phyloP scores from a whole-genome alignment of 2,888 invertebrate species.

The Alloplasta piceator region DNA sequence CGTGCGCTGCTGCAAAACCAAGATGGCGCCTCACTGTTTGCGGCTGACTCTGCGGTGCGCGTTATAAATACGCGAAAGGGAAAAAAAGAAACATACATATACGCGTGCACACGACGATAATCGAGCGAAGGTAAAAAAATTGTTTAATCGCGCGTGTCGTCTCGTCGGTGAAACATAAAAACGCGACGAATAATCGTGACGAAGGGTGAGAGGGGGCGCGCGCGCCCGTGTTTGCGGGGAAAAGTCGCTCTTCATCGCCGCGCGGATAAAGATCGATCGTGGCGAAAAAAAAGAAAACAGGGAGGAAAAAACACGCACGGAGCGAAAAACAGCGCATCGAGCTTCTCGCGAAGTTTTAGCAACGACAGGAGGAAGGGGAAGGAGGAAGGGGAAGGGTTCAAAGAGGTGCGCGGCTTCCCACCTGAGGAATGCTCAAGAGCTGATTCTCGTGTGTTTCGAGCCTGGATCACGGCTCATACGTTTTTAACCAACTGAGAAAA shows the following conservation, averaged over 20 bases:
- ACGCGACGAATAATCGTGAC: constrained; percentile 68
- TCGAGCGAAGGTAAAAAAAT: background rate
- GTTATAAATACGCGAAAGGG: constrained; percentile 77
- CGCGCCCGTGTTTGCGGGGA: background rate
- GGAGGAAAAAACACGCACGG: constrained; percentile 9
- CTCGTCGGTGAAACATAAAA: constrained; percentile 64
- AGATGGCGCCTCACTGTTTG: constrained; percentile 81
- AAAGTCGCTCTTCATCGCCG: constrained; percentile 58
- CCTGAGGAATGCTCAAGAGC: constrained; percentile 79
- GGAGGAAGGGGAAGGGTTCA: background rate
- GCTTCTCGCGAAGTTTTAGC: constrained; percentile 76
- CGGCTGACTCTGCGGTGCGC: constrained; percentile 76
- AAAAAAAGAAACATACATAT: constrained; percentile 26
- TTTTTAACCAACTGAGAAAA: background rate
- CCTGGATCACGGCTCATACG: constrained; percentile 16
- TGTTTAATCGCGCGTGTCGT: background rate
- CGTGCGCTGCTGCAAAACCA: constrained; percentile 67
- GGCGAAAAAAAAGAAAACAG: constrained; percentile 38
- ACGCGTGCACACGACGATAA: background rate
- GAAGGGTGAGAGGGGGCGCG: constrained; percentile 36
- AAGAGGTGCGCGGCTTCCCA: constrained; percentile 84
- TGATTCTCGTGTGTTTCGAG: constrained; percentile 20
- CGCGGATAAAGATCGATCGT: constrained; percentile 42
- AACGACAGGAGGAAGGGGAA: constrained; percentile 63
- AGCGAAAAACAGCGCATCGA: constrained; percentile 65